Evolutionary conservation across 1,140 invertebrate species (phyloP).

Genomic region (Aphis gossypii): DNA sequence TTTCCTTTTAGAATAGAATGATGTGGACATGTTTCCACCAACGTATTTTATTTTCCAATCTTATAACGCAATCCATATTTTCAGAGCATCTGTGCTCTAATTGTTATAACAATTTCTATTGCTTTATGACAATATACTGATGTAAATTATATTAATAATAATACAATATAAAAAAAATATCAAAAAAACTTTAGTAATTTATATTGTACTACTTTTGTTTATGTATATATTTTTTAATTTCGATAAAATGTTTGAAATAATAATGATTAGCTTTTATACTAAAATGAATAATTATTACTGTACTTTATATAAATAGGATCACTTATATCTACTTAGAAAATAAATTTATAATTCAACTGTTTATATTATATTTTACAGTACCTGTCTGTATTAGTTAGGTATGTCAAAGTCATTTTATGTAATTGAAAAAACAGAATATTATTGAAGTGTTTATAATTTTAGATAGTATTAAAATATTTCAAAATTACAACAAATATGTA

Average conservation of each 20-base stretch:
- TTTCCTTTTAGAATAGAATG: background rate
- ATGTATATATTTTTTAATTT: background rate
- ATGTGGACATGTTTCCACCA: background rate
- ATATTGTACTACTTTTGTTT: background rate
- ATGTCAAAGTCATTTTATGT: background rate
- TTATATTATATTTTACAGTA: background rate
- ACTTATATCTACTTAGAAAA: background rate
- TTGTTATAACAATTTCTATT: background rate
- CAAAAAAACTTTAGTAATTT: background rate
- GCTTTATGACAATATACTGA: background rate
- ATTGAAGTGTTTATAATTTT: background rate
- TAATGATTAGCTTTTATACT: background rate
- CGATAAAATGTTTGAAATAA: background rate
- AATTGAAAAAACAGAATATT: background rate
- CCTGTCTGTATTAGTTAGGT: background rate
- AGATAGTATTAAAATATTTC: background rate
- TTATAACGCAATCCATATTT: slow-evolving; percentile 16
- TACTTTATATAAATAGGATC: background rate
- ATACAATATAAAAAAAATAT: background rate
- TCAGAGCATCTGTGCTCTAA: background rate
- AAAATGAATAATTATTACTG: background rate
- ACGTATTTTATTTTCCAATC: background rate
- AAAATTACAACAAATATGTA: background rate
- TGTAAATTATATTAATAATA: background rate
- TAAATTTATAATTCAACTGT: background rate